Conservation (phyloP, 2,888 invertebrate genomes). For the Xanthia icteritia region DNA sequence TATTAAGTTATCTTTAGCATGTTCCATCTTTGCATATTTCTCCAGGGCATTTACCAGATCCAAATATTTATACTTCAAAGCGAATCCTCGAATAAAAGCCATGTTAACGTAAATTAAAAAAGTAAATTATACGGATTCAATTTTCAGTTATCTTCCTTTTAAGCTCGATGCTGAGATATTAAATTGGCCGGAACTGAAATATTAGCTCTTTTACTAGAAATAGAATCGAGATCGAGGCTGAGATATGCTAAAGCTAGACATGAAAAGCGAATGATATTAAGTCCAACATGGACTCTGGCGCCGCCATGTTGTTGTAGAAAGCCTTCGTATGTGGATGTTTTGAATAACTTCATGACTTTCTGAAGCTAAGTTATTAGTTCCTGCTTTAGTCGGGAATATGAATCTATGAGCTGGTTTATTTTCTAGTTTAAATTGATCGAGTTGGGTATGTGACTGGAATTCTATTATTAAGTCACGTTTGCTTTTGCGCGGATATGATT, state of each 20-base stretch:
- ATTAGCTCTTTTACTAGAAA: conserved; percentile 23
- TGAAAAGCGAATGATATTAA: conserved; percentile 37
- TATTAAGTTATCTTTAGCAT: conserved; percentile 1
- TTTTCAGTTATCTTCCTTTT: conserved; percentile 2
- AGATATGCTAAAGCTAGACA: conserved; percentile 48
- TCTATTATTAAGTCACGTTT: not conserved
- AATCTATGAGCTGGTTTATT: not conserved
- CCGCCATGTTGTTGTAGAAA: conserved; percentile 22
- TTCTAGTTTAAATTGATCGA: conserved; percentile 21
- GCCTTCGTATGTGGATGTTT: conserved; percentile 14
- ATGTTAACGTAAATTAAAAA: conserved; percentile 10
- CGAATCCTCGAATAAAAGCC: not conserved
- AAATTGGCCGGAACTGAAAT: conserved; percentile 31
- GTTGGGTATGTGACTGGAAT: not conserved
- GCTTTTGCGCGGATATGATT: not conserved
- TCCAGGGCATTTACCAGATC: not conserved
- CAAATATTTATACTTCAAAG: conserved; percentile 25
- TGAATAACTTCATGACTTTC: conserved; percentile 1
- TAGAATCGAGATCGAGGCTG: conserved; percentile 27
- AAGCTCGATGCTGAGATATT: conserved; percentile 23
- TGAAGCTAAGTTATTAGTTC: conserved; percentile 14
- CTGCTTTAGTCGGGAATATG: not conserved
- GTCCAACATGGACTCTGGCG: conserved; percentile 39
- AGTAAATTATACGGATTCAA: conserved; percentile 16
- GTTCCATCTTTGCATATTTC: not conserved